phyloP scores from a whole-genome alignment of 2,888 invertebrate species.

The Diplolepis rosae region DNA sequence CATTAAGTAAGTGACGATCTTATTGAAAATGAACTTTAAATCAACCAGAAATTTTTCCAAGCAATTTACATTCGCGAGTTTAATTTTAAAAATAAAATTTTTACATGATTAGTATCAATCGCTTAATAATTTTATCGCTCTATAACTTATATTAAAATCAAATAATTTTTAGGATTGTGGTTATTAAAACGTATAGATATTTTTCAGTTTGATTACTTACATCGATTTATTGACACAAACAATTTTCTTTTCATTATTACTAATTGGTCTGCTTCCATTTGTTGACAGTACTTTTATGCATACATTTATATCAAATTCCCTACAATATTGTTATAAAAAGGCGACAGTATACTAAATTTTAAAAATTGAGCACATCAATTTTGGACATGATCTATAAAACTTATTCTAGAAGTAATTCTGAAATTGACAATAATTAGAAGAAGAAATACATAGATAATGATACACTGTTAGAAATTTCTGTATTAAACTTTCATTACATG shows the following conservation, averaged over 20 bases:
- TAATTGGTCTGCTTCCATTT: slow-evolving; percentile 25
- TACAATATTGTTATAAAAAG: neutral
- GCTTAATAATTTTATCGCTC: no score
- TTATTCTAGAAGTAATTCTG: neutral
- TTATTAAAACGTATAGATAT: neutral
- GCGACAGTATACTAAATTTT: no score
- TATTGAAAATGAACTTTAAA: no score
- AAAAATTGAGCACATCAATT: neutral
- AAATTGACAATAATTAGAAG: neutral
- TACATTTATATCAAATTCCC: neutral
- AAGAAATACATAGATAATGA: neutral
- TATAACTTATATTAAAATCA: neutral
- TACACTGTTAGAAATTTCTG: no score
- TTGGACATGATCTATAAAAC: neutral
- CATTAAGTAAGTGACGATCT: no score
- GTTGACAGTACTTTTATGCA: neutral
- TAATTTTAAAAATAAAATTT: no score
- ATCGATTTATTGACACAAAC: slow-evolving; percentile 21
- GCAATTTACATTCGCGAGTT: no score
- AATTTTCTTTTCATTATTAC: neutral
- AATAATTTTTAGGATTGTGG: neutral
- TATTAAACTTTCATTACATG: no score
- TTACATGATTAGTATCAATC: no score
- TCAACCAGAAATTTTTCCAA: no score
- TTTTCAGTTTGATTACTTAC: slow-evolving; percentile 12